Conservation (phyloP, 2,888 invertebrate genomes). For the Tetanocera ferruginea region DNA sequence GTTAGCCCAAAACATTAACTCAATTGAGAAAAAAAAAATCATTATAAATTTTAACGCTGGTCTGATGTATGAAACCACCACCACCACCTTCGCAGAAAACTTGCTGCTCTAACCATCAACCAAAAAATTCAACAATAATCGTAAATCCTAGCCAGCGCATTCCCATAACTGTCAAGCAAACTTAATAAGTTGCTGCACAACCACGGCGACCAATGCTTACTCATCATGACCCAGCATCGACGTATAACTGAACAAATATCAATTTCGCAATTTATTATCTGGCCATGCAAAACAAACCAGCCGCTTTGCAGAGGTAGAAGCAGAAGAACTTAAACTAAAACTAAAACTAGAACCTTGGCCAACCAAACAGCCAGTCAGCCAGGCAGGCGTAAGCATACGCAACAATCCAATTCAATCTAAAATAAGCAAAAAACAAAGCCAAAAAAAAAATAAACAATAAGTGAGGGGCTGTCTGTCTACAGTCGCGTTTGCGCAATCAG, state of each 20-base stretch:
- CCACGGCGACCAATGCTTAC: constrained; percentile 15
- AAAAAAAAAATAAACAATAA: background rate
- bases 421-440: background rate
- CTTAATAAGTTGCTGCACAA: constrained; percentile 25
- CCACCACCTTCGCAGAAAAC: no score
- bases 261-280: constrained; percentile 32
- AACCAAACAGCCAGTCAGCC: background rate
- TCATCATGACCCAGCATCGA: constrained; percentile 31
- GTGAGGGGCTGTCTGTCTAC: background rate
- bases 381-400: background rate
- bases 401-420: background rate
- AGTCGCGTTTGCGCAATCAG: constrained; percentile 33
- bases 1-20: no score
- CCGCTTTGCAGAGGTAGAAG: background rate
- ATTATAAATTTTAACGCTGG: no score
- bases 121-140: background rate
- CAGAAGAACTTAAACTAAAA: background rate
- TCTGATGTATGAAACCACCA: no score
- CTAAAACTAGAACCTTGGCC: background rate
- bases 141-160: background rate
- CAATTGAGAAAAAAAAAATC: no score
- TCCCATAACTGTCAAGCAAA: constrained; percentile 23
- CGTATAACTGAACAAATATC: constrained; percentile 34
- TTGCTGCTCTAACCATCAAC: no score
- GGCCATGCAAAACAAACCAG: constrained; percentile 9